These are phyloP conservation scores for Bombus cullumanus DNA, from an alignment of 1,140 invertebrate species.

Conservation along the genomic window DNA sequence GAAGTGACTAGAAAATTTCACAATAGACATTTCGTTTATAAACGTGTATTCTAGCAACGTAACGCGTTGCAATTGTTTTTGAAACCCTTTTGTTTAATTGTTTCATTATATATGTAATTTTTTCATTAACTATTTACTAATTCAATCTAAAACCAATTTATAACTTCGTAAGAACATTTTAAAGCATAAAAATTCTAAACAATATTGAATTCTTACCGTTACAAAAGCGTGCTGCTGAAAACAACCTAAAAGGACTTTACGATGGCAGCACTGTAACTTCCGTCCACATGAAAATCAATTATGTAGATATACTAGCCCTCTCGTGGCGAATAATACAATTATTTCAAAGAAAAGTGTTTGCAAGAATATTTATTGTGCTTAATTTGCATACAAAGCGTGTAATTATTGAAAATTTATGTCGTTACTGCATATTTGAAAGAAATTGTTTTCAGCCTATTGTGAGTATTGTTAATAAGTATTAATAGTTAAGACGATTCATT, in stretches of 20 bases:
- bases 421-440: not conserved
- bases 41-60: conserved; percentile 50
- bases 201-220: conserved; percentile 58
- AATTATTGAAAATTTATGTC: not conserved
- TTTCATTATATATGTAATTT: not conserved
- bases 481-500: not conserved
- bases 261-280: conserved; percentile 41
- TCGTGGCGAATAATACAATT: not conserved
- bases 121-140: not conserved
- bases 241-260: conserved; percentile 54
- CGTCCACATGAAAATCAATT: conserved; percentile 7
- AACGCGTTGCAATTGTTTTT: conserved; percentile 62
- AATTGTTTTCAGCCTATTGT: not conserved
- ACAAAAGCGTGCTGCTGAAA: conserved; percentile 63
- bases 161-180: not conserved
- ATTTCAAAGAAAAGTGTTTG: not conserved
- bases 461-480: not conserved
- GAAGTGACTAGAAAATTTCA: conserved; percentile 43
- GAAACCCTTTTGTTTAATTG: conserved; percentile 60
- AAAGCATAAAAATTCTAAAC: not conserved
- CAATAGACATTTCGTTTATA: conserved; percentile 48
- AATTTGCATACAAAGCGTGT: not conserved
- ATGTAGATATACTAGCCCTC: not conserved
- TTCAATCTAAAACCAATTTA: not conserved
- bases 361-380: not conserved